These are phyloP conservation scores for Molossus alvarezi DNA, from an alignment of 2,797 vertebrate species.

Conservation along the genomic window DNA sequence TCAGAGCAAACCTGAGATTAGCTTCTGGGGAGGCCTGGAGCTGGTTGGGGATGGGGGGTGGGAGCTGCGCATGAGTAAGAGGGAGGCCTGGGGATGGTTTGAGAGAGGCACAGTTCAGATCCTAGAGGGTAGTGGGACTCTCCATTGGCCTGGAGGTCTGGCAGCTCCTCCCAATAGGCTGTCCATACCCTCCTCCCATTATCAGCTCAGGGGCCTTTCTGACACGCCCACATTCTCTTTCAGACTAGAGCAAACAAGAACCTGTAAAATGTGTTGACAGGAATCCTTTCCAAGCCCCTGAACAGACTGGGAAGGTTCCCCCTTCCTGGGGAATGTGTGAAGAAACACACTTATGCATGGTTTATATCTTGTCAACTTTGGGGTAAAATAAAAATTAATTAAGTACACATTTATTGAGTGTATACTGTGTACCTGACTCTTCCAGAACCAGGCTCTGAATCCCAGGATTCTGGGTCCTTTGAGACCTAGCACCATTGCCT, in stretches of 20 bases:
- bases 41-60: rapidly evolving
- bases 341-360: rapidly evolving
- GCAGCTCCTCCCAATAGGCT: neutral
- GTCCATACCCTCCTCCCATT: neutral
- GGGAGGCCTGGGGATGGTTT: neutral
- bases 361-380: neutral
- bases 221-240: neutral
- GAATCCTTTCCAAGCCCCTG: neutral
- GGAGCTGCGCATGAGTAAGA: neutral
- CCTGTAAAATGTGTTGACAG: rapidly evolving
- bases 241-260: neutral
- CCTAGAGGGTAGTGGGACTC: neutral
- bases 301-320: rapidly evolving
- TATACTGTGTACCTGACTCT: neutral
- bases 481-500: neutral
- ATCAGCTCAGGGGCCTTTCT: neutral
- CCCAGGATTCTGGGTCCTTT: neutral
- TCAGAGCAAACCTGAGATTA: neutral
- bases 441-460: neutral
- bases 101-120: neutral
- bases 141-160: neutral
- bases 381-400: neutral
- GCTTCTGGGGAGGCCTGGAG: neutral
- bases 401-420: neutral
- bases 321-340: neutral